Evolutionary conservation across 2,888 invertebrate species (phyloP).

Genomic region (Orthosia gothica): DNA sequence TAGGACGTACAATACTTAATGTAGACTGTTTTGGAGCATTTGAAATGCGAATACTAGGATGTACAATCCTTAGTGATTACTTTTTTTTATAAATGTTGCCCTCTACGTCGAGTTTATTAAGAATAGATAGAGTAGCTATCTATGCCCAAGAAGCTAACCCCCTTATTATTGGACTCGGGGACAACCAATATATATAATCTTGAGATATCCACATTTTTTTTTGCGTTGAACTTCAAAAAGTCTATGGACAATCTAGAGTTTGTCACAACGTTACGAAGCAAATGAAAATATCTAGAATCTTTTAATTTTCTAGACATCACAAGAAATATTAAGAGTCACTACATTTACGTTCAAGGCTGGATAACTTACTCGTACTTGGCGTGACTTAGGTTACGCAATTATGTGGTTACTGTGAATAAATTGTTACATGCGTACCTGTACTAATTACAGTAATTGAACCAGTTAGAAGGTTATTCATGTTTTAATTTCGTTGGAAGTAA

Average conservation of each 20-base stretch:
- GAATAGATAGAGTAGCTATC: no score
- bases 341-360: conserved; percentile 39
- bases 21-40: neutral
- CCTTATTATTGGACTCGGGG: no score
- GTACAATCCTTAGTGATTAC: neutral
- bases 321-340: conserved; percentile 14
- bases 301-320: conserved; percentile 10
- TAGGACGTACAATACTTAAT: neutral
- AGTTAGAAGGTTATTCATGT: conserved; percentile 29
- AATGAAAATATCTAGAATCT: neutral
- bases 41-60: neutral
- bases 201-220: no score
- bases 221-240: no score
- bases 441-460: conserved; percentile 22
- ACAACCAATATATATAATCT: no score
- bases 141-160: no score
- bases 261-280: no score
- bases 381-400: conserved; percentile 51
- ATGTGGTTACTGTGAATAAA: conserved; percentile 42
- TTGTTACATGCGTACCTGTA: conserved; percentile 37
- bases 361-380: conserved; percentile 37
- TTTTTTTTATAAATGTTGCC: no score
- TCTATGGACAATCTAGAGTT: no score
- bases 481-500: conserved; percentile 7
- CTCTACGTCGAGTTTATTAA: no score